Base-by-base conservation (phyloP, 2,797 vertebrate species). In the Protonibea diacanthus region DNA sequence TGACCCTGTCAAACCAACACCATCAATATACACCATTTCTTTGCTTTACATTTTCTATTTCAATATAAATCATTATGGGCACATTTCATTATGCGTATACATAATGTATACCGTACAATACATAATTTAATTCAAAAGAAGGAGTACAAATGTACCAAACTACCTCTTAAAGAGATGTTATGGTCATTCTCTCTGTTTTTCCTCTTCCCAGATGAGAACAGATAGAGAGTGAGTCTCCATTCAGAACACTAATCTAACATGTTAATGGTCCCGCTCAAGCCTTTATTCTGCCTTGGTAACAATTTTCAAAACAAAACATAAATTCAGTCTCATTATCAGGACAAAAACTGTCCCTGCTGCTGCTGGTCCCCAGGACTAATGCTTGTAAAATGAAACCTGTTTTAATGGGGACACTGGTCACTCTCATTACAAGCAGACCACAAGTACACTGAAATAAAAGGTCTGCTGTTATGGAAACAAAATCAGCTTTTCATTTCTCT, bases 231-330 rank as follows among this genome's bases (percentile, higher is more conserved):
- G 29, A 14, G 23, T 51, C 68, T 68, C 23, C 69, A 48, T 61
- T 61, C 57, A 68, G 27, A 49, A 23, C 9, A 9, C n/a, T 53
- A 23, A 58, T 52, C 25, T n/a, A 59, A 65, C 15, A 38, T 70
- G 33, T 20, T 63, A 74, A 58, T 45, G 27, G 12, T 42, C 17
- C 25, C 27, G 58, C 64, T 68, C 8, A 0, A 25, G 33, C 20
- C 59, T 57, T 29, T 13, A 51, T 63, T 67, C 42, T 42, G 13
- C 40, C 48, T 27, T 25, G 55, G 61, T 17, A 56, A 40, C 33
- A 44, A 44, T 64, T 75, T 27, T 63, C 52, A 47, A 63, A 78
- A 77, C 23, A 61, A 66, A 71, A 47, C 56, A 71, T 18, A 45
- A 55, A 78, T 58, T 48, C 15, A 33, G 53, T 51, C 42, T 56